Evolutionary conservation across 2,888 invertebrate species (phyloP).

Genomic region (Aspidiotus rigidus): DNA sequence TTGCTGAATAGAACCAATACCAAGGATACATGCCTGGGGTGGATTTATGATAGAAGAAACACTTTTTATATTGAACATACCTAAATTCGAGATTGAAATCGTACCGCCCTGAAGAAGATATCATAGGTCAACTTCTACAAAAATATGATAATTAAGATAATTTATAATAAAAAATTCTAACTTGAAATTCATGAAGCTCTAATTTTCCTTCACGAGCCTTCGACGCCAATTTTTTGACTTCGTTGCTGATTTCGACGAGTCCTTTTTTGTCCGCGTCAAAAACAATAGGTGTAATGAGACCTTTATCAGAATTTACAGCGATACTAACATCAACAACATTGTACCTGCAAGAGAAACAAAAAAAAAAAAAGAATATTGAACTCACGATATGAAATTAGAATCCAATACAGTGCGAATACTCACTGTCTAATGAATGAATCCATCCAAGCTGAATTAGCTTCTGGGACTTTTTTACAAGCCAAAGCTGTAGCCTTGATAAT

Average conservation of each 20-base stretch:
- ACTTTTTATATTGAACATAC: slow-evolving; percentile 83
- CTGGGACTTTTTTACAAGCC: slow-evolving; percentile 80
- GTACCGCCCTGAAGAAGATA: slow-evolving; percentile 64
- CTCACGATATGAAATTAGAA: slow-evolving; percentile 1
- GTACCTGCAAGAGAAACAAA: slow-evolving; percentile 51
- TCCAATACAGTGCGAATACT: slow-evolving; percentile 42
- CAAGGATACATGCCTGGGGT: slow-evolving; percentile 88
- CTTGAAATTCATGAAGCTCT: slow-evolving; percentile 86
- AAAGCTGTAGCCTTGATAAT: slow-evolving; percentile 87
- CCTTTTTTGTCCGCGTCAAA: slow-evolving; percentile 86
- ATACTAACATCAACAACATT: slow-evolving; percentile 90
- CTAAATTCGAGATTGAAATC: slow-evolving; percentile 86
- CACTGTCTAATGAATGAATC: slow-evolving; percentile 85
- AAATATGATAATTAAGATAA: background rate
- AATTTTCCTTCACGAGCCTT: slow-evolving; percentile 84
- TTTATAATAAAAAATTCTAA: slow-evolving; percentile 31
- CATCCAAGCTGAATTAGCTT: slow-evolving; percentile 93
- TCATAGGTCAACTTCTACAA: background rate
- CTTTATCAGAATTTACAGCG: slow-evolving; percentile 89
- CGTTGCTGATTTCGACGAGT: slow-evolving; percentile 67
- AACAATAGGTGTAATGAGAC: slow-evolving; percentile 93
- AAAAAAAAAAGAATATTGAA: slow-evolving; percentile 7
- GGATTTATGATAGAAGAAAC: slow-evolving; percentile 94
- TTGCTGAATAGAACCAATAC: slow-evolving; percentile 72
- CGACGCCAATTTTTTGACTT: slow-evolving; percentile 67